phyloP scores from a whole-genome alignment of 1,140 invertebrate genomes.

The Euura saliciscinereae region DNA sequence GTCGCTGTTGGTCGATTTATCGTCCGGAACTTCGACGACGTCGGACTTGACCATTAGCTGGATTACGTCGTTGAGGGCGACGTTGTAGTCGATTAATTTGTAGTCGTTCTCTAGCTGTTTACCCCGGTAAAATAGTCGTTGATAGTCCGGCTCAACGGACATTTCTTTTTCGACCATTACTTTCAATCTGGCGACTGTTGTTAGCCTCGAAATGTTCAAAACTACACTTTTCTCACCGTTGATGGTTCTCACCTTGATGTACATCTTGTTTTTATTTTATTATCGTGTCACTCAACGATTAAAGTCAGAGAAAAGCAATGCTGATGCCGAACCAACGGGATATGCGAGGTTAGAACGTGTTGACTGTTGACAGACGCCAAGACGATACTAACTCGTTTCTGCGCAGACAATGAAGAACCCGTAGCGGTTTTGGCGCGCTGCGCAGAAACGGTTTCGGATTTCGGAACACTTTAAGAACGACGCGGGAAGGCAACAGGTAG shows the following conservation, averaged over 20 bases:
- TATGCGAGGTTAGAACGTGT: no score
- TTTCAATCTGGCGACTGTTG: conserved; percentile 62
- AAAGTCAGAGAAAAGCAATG: no score
- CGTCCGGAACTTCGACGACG: conserved; percentile 8
- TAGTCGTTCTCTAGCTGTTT: conserved; percentile 82
- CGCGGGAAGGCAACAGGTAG: no score
- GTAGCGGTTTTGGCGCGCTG: no score
- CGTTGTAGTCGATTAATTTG: conserved; percentile 77
- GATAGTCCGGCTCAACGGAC: conserved; percentile 62
- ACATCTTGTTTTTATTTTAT: conserved; percentile 55
- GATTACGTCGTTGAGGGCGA: conserved; percentile 81
- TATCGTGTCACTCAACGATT: no score
- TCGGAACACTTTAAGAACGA: no score
- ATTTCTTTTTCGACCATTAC: conserved; percentile 65
- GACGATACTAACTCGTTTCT: no score
- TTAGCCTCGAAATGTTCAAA: conserved; percentile 65
- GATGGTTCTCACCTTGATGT: conserved; percentile 66
- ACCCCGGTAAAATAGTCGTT: conserved; percentile 78
- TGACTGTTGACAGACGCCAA: no score
- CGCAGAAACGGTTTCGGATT: no score
- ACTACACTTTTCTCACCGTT: conserved; percentile 60
- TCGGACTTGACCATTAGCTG: conserved; percentile 67
- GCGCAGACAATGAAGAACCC: no score
- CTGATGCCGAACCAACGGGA: no score
- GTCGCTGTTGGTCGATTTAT: not conserved